phyloP scores from a whole-genome alignment of 2,888 invertebrate genomes.

The Diarsia rubi region DNA sequence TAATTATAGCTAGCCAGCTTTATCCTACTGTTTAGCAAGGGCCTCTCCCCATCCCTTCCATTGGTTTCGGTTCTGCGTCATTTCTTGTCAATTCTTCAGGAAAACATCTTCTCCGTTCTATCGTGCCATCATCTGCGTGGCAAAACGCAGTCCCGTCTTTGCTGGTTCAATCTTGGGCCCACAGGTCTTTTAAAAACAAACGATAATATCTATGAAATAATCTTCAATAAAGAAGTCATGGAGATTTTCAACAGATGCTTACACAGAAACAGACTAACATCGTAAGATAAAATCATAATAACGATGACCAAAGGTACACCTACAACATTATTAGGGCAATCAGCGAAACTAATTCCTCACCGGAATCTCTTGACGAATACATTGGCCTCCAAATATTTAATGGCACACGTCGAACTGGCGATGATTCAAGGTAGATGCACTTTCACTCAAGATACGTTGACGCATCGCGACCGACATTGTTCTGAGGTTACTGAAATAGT shows the following conservation, averaged over 20 bases:
- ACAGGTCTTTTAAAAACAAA: not conserved
- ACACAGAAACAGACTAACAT: not conserved
- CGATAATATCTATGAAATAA: not conserved
- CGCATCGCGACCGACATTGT: slow-evolving; percentile 48
- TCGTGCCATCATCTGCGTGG: not conserved
- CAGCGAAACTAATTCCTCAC: slow-evolving; percentile 20
- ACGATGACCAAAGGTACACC: not conserved
- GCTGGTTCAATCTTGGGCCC: too few relatives aligned
- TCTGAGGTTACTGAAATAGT: slow-evolving; percentile 37
- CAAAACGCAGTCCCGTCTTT: not conserved
- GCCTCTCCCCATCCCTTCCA: not conserved
- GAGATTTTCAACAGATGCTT: not conserved
- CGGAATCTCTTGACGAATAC: slow-evolving; percentile 17
- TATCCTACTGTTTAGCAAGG: not conserved
- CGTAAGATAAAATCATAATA: slow-evolving; percentile 8
- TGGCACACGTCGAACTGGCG: slow-evolving; percentile 60
- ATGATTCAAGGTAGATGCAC: slow-evolving; percentile 62
- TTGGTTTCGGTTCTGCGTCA: not conserved
- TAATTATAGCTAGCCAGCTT: not conserved
- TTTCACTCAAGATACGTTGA: slow-evolving; percentile 61
- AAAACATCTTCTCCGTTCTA: not conserved
- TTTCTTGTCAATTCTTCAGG: not conserved
- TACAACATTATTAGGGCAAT: slow-evolving; percentile 4
- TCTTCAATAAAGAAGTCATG: not conserved
- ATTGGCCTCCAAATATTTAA: slow-evolving; percentile 34